These are phyloP conservation scores for Rhea pennata DNA, from an alignment of 2,113 vertebrate genomes.

Conservation along the genomic window DNA sequence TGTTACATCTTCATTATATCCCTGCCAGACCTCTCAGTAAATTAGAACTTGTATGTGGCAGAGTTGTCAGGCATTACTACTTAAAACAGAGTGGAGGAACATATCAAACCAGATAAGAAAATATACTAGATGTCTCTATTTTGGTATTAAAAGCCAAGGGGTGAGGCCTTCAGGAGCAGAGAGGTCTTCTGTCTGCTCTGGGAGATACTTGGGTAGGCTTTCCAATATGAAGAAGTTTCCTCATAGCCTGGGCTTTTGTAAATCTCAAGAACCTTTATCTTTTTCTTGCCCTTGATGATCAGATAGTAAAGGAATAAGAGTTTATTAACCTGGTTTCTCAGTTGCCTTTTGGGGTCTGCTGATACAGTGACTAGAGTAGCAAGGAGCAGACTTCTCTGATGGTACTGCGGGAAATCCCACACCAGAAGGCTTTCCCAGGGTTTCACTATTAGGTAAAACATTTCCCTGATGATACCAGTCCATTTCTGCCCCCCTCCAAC, in stretches of 20 bases:
- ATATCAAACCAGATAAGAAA: neutral
- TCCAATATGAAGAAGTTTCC: neutral
- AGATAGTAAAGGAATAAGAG: neutral
- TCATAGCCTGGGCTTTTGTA: neutral
- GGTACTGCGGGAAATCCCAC: too few species aligned
- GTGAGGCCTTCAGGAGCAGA: neutral
- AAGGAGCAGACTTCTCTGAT: neutral
- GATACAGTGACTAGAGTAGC: accelerated
- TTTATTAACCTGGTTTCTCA: neutral
- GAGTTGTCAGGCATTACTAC: neutral
- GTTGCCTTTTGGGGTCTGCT: neutral
- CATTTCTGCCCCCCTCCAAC: neutral
- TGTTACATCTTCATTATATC: neutral
- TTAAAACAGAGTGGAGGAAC: neutral
- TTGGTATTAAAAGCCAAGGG: neutral
- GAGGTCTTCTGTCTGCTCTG: neutral
- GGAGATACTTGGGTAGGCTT: neutral
- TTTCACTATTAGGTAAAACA: neutral
- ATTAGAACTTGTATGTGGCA: neutral
- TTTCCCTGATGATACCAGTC: neutral
- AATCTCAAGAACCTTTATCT: neutral
- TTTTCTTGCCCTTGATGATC: neutral
- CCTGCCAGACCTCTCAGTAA: neutral
- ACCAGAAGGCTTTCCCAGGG: neutral
- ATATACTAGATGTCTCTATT: neutral